A percentile compares a stretch with the other conserved stretches of the same genome.
Conservation (phyloP, 2,888 invertebrate species). For the Tenodera sinensis region DNA sequence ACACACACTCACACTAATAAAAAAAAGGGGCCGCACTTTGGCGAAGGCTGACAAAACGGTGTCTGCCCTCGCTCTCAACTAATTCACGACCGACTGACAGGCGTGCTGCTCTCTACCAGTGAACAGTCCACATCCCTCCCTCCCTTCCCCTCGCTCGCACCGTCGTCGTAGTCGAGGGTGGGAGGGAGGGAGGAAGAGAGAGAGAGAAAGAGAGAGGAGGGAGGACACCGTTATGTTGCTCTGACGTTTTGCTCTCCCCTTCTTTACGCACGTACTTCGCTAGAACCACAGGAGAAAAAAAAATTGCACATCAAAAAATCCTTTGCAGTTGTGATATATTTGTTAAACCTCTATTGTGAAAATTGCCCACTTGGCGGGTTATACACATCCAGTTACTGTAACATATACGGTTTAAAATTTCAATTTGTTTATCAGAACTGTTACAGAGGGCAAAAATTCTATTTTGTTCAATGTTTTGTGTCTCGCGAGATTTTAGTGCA, state of each 20-base stretch:
- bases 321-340: background rate
- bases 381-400: too few species aligned
- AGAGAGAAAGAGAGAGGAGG: background rate
- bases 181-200: background rate
- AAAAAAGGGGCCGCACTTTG: background rate
- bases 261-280: background rate
- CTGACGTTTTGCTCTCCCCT: constrained; percentile 4
- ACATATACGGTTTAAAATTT: too few species aligned
- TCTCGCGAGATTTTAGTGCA: too few species aligned
- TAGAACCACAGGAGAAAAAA: background rate
- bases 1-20: background rate
- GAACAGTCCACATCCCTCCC: background rate
- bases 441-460: too few species aligned
- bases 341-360: background rate
- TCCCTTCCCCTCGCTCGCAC: background rate
- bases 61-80: background rate
- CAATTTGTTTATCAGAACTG: too few species aligned
- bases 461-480: too few species aligned
- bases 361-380: background rate
- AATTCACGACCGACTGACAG: background rate
- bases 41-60: background rate
- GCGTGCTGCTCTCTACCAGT: background rate
- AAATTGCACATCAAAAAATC: background rate
- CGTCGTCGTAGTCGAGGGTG: background rate
- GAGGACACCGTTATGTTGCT: constrained; percentile 14